Base-by-base conservation (phyloP, 2,888 invertebrate species). In the Ctena decussata region DNA sequence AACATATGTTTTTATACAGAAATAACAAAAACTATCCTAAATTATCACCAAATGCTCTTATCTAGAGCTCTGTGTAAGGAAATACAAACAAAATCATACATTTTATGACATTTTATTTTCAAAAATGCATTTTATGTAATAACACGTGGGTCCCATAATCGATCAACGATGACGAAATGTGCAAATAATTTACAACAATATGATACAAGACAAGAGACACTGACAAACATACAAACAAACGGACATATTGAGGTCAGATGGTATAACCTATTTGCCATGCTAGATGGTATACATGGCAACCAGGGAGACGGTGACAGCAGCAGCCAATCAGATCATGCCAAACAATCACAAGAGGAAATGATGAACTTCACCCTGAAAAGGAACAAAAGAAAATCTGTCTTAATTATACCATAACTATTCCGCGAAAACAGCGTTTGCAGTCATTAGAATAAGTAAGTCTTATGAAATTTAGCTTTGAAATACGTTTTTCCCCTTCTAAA, bases 101-200 rank as follows among this genome's bases (percentile, higher is more conserved):
- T 46, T 46, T 46, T n/a, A 46, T 41, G 41, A 46, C 21, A 46
- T 27, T 57, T 57, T 24, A 24, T 57, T 57, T 57, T n/a, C 12
- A 27, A 57, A 49, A 57, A 57, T 27, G 57, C 57, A 27, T 8
- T 27, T 57, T 65, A 65, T 32, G 35, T 65, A 65, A 65, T 35
- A 75, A 75, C 37, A 79, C 32, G 74, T 75, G 80, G 80, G 80
- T 80, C 80, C 80, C 80, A 69, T 75, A 53, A 27, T 65, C 65
- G 11, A 27, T 65, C 65, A 37, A 41, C 41, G 27, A 75, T 72
- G 75, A 35, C 21, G 35, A 65, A 32, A 27, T 57, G 27, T 27
- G 27, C 12, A 15, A 49, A 74, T 74, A 49, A 39, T 8, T 44
- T 37, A 44, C 30, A 30, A 44, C 30, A 35, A 71, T 21, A 71